These are phyloP conservation scores for Julus scanicus DNA, from an alignment of 2,888 invertebrate species.

Conservation along the genomic window DNA sequence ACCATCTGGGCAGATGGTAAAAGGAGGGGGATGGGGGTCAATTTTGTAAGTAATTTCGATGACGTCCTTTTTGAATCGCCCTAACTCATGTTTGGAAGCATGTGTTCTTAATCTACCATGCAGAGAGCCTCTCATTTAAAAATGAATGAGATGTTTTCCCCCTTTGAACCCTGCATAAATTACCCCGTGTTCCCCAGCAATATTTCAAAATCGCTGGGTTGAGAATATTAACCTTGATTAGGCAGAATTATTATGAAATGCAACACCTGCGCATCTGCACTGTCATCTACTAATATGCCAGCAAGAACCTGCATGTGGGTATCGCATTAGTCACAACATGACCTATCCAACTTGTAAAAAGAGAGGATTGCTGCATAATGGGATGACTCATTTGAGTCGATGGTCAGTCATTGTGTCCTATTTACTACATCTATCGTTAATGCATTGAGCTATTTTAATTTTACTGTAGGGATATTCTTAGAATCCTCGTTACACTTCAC, in stretches of 20 bases:
- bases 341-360: neutral
- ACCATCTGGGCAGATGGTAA: too few relatives aligned
- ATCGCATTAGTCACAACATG: conserved; percentile 6
- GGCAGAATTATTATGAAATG: neutral
- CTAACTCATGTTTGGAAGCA: neutral
- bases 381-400: neutral
- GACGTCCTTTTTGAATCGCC: too few relatives aligned
- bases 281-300: neutral
- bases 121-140: neutral
- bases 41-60: too few relatives aligned
- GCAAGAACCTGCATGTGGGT: neutral
- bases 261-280: neutral
- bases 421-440: neutral
- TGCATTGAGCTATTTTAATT: neutral
- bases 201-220: neutral
- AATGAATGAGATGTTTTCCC: neutral
- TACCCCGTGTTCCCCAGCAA: neutral
- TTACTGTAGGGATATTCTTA: neutral
- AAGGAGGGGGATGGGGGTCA: too few relatives aligned
- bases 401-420: neutral
- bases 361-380: neutral
- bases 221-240: neutral
- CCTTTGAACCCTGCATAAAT: neutral
- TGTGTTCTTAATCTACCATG: neutral
- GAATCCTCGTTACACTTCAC: neutral